Conservation (phyloP, 2,113 vertebrate genomes). For the Calyptommatus sinebrachiatus region DNA sequence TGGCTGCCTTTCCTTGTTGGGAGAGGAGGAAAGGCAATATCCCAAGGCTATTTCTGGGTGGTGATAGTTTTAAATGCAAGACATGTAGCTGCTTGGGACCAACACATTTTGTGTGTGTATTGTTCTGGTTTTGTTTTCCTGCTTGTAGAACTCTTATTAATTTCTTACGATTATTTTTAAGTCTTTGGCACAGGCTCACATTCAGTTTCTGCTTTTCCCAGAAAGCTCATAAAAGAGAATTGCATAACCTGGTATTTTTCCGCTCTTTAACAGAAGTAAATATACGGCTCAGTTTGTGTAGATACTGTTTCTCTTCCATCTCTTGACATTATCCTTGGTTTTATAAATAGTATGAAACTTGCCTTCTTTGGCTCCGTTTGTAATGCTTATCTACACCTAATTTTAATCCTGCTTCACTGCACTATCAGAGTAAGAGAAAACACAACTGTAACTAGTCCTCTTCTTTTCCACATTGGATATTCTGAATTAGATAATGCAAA, state of each 20-base stretch:
- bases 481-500: too few relatives aligned
- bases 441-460: too few relatives aligned
- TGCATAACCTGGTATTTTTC: constrained; percentile 56
- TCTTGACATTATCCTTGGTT: constrained; percentile 38
- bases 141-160: constrained; percentile 54
- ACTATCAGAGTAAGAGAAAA: too few relatives aligned
- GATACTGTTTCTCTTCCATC: constrained; percentile 24
- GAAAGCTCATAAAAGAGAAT: constrained; percentile 37
- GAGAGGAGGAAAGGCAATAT: constrained; percentile 50
- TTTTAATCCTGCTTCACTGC: too few relatives aligned
- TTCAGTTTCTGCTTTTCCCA: constrained; percentile 33
- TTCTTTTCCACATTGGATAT: too few relatives aligned
- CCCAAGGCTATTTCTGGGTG: constrained; percentile 54
- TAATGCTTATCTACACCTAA: not conserved
- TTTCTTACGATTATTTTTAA: constrained; percentile 57
- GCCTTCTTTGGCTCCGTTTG: constrained; percentile 15
- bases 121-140: constrained; percentile 32
- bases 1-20: constrained; percentile 50
- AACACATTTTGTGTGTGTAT: constrained; percentile 48
- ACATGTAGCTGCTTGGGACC: constrained; percentile 50
- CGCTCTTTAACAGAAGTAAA: constrained; percentile 45
- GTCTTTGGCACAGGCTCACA: constrained; percentile 43
- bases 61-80: constrained; percentile 58
- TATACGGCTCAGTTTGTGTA: not conserved
- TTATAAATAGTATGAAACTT: constrained; percentile 1